Evolutionary conservation across 2,113 vertebrate genomes (phyloP).

Genomic region (Grammomys surdaster): DNA sequence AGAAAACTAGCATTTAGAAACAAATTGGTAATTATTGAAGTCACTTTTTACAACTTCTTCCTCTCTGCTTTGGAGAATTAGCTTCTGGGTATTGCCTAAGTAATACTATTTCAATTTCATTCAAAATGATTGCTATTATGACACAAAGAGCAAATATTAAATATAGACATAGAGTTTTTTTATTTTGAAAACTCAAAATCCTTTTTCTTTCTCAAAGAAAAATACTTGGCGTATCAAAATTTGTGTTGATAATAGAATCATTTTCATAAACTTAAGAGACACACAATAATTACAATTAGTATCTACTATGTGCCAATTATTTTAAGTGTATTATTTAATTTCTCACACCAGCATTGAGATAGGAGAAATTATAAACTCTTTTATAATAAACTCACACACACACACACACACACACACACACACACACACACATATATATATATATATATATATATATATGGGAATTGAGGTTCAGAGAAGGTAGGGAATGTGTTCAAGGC

Average conservation of each 20-base stretch:
- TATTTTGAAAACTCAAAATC: slow-evolving; percentile 62
- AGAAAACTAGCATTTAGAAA: slow-evolving; percentile 73
- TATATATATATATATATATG: background rate
- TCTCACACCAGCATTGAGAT: background rate
- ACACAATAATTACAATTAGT: slow-evolving; percentile 4
- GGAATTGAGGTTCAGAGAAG: background rate
- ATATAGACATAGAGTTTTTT: slow-evolving; percentile 49
- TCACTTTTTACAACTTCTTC: slow-evolving; percentile 71
- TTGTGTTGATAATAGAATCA: slow-evolving; percentile 10
- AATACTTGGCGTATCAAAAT: background rate
- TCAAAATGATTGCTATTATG: slow-evolving; percentile 66
- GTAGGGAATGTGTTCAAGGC: background rate
- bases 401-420: too few species aligned
- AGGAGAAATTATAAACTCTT: background rate
- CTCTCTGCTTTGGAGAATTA: slow-evolving; percentile 68
- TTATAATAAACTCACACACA: background rate
- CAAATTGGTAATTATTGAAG: slow-evolving; percentile 44
- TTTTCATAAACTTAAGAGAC: background rate
- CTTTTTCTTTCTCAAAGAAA: slow-evolving; percentile 29
- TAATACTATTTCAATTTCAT: slow-evolving; percentile 66
- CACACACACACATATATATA: too few species aligned
- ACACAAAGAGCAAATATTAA: slow-evolving; percentile 57
- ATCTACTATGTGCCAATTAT: background rate
- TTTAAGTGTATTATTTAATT: background rate
- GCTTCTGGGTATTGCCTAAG: slow-evolving; percentile 63